phyloP scores from a whole-genome alignment of 2,888 invertebrate species.

The Nebria brevicollis region DNA sequence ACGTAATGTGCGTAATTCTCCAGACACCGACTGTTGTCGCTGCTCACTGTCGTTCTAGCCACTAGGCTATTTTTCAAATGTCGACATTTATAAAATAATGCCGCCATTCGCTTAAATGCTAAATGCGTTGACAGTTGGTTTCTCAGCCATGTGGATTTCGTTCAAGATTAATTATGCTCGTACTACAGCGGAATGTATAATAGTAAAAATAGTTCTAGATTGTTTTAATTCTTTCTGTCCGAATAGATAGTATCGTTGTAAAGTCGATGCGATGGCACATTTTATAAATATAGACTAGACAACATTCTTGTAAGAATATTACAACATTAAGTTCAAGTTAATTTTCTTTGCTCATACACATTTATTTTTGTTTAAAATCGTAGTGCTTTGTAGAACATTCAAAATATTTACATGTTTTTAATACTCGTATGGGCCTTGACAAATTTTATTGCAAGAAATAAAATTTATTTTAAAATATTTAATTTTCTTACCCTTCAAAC shows the following conservation, averaged over 20 bases:
- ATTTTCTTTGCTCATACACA: background rate
- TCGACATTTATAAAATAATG: background rate
- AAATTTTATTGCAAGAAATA: too few relatives aligned
- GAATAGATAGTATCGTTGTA: background rate
- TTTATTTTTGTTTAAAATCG: too few relatives aligned
- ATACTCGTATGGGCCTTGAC: too few relatives aligned
- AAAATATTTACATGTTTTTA: too few relatives aligned
- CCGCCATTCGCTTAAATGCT: background rate
- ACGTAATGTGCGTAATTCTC: background rate
- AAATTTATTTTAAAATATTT: too few relatives aligned
- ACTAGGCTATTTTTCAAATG: background rate
- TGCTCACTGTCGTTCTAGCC: slow-evolving; percentile 2
- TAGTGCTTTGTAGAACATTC: too few relatives aligned
- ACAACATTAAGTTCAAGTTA: background rate
- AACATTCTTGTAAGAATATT: background rate
- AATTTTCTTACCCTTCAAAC: too few relatives aligned
- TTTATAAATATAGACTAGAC: background rate
- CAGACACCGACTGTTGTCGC: slow-evolving; percentile 19
- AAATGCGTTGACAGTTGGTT: background rate
- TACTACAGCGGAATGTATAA: background rate
- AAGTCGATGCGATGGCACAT: background rate
- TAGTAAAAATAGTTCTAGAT: background rate
- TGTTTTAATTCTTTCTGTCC: background rate
- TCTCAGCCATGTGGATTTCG: background rate
- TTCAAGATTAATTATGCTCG: background rate